Percentiles rank a stretch among this genome's conserved stretches.
phyloP scores from a whole-genome alignment of 2,797 vertebrate species.

The Gallinago solitaria region DNA sequence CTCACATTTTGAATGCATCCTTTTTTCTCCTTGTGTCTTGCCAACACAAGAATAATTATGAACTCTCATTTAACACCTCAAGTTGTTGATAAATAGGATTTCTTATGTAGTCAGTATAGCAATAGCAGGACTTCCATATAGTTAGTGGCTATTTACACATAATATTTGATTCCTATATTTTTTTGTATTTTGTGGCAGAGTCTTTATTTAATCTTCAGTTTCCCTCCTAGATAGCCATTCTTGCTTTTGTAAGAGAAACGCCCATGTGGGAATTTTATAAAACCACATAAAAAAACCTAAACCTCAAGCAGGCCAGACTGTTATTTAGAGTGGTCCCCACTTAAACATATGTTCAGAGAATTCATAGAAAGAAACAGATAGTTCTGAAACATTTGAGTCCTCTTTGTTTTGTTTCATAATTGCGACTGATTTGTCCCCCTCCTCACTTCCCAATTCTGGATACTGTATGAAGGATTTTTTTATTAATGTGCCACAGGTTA shows the following conservation, averaged over 20 bases:
- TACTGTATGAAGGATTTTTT: accelerated
- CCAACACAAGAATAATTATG: background rate
- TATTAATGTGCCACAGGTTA: background rate
- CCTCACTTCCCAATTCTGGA: too few relatives aligned
- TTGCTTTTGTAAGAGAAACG: background rate
- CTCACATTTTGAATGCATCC: background rate
- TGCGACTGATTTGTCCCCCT: background rate
- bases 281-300: background rate
- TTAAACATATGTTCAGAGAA: background rate
- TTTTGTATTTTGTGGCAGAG: background rate
- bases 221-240: background rate
- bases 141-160: background rate
- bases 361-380: background rate
- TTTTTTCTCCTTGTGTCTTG: background rate
- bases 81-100: background rate
- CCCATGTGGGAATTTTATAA: background rate
- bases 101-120: background rate
- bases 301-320: background rate
- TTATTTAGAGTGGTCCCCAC: background rate
- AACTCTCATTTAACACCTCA: background rate
- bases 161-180: background rate
- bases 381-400: background rate
- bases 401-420: background rate
- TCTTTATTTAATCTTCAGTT: background rate
- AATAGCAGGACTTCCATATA: background rate